A percentile compares a stretch with the other conserved stretches of the same genome.
These are phyloP conservation scores for Eospalax fontanierii DNA, from an alignment of 2,797 vertebrate species.

Conservation along the genomic window DNA sequence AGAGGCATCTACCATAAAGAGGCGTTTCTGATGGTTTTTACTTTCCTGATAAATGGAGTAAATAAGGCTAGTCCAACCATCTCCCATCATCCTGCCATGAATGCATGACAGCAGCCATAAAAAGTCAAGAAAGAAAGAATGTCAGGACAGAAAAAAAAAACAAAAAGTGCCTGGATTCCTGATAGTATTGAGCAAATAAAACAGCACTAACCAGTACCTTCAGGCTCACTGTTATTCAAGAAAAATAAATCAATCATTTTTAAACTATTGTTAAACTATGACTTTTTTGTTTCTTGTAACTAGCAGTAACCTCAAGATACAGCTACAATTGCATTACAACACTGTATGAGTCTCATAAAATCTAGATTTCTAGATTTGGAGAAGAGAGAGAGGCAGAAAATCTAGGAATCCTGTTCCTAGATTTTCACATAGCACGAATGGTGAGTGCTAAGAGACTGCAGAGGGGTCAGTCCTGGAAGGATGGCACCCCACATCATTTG, in stretches of 20 bases:
- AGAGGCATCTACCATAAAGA: not conserved
- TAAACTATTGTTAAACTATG: slow-evolving; percentile 16
- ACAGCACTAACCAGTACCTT: not conserved
- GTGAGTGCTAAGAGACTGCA: not conserved
- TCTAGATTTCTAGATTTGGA: slow-evolving; percentile 15
- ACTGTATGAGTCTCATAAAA: slow-evolving; percentile 41
- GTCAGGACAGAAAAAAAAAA: slow-evolving; percentile 37
- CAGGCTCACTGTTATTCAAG: not conserved
- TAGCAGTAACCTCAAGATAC: slow-evolving; percentile 47
- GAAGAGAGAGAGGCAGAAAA: not conserved
- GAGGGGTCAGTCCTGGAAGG: no score
- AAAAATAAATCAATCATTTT: slow-evolving; percentile 65
- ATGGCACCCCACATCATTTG: not conserved
- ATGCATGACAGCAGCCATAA: not conserved
- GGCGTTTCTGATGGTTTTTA: slow-evolving; percentile 26
- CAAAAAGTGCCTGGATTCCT: slow-evolving; percentile 1
- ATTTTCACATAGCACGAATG: not conserved
- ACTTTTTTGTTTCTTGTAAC: slow-evolving; percentile 54
- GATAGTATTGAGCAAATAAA: slow-evolving; percentile 8
- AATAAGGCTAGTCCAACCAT: slow-evolving; percentile 12
- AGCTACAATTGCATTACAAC: slow-evolving; percentile 61
- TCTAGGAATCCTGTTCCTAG: not conserved
- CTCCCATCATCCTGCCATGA: not conserved
- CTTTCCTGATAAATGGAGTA: not conserved
- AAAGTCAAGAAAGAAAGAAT: slow-evolving; percentile 21